Percentiles rank a stretch among this genome's conserved stretches.
Evolutionary conservation across 2,113 vertebrate genomes (phyloP).

Genomic region (Salvelinus namaycush): DNA sequence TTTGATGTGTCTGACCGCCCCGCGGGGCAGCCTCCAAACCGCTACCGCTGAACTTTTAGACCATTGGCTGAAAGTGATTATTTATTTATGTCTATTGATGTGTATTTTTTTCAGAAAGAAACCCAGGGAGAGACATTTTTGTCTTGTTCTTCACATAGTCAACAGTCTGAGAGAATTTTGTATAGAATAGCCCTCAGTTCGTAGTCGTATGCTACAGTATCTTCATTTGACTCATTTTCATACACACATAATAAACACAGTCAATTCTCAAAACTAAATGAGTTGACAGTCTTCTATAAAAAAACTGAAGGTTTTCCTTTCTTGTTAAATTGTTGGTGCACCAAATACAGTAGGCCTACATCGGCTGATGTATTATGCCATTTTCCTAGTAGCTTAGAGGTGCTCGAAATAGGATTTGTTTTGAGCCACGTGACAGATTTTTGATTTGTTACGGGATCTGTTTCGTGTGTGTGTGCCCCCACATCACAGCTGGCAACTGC

Average conservation of each 20-base stretch:
- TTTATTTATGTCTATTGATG: slow-evolving; percentile 72
- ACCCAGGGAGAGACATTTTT: slow-evolving; percentile 40
- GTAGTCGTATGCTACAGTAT: background rate
- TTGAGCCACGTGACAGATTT: slow-evolving; percentile 46
- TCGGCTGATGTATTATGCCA: background rate
- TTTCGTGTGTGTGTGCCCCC: slow-evolving; percentile 27
- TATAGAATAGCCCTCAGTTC: background rate
- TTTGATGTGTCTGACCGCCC: slow-evolving; percentile 68
- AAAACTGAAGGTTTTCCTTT: background rate
- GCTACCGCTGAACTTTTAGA: slow-evolving; percentile 68
- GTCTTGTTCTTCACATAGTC: slow-evolving; percentile 34
- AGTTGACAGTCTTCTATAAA: background rate
- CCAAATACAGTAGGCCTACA: background rate
- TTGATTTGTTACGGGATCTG: slow-evolving; percentile 28
- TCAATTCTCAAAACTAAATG: background rate
- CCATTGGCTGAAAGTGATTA: slow-evolving; percentile 70
- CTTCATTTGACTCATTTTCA: no score
- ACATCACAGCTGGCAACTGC: slow-evolving; percentile 35
- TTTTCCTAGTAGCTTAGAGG: slow-evolving; percentile 17
- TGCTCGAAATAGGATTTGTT: slow-evolving; percentile 25
- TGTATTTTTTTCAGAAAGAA: slow-evolving; percentile 57
- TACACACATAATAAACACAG: background rate
- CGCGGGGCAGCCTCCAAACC: slow-evolving; percentile 65
- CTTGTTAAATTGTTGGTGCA: background rate
- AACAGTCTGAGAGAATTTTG: slow-evolving; percentile 28